Evolutionary conservation across 2,113 vertebrate genomes (phyloP), one percentile per base, ranked within the genome.

Genomic region (Pterocles burchelli): DNA sequence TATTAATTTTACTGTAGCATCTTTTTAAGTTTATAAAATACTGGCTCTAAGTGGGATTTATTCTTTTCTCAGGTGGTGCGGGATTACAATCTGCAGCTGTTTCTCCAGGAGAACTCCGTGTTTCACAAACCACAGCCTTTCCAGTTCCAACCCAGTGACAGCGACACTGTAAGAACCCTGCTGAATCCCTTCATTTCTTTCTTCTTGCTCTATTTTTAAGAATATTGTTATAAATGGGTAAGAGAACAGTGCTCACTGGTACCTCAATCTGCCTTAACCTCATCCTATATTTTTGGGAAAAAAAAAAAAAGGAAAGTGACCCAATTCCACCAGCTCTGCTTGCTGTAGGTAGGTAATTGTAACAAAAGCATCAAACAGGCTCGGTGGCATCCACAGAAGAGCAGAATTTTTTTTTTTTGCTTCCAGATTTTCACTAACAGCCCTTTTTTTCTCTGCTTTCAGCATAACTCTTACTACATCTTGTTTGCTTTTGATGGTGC

Each of bases 61-160:
- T 95, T 95, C 58, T 94, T 72, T 94, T 52, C 96, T 17, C 97
- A 99, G 99, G 99, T 99, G 96, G 98, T 99, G 94, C 98, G 99
- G 95, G 99, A 99, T 94, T 99, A 99, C 98, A 99, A 99, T 90
- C 99, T 99, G 49, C 99, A 99, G 98, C 97, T 99, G 86, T 99
- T 99, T 90, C 78, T 99, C 79, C 99, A 99, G 97, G 99, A 99
- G 95, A 99, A 99, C 93, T 98, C 99, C 0, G 98, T 99, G 71
- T 99, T 99, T 95, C 99, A 99, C 97, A 99, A 99, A 98, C 98
- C 98, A 10, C 98, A 99, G 82, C 98, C 99, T 54, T 99, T 99
- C 98, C 99, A 99, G 98, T 99, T 99, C 97, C 99, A 99, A 94
- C 99, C 99, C 3, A 99, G 99, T 17, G 99, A 99, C 96, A 99